Base-by-base conservation (phyloP, 2,113 vertebrate genomes). In the Psilopogon haemacephalus region DNA sequence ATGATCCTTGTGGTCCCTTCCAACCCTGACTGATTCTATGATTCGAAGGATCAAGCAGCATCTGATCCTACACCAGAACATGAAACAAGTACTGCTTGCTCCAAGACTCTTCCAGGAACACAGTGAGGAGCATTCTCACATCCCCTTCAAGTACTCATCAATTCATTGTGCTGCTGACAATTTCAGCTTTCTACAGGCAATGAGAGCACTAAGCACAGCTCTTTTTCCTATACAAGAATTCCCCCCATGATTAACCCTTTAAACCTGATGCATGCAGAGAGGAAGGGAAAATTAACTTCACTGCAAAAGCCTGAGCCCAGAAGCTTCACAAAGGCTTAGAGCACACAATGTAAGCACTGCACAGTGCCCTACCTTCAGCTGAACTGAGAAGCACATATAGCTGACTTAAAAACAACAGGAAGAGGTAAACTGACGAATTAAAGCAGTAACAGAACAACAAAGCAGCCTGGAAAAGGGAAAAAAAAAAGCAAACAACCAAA, bases 401-500 rank as follows among this genome's bases (percentile, higher is more conserved):
- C 69, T 60, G 63, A 90, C 71, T 91, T 88, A 28, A 81, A 84
- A 94, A 90, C n/a, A 93, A 89, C 83, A 93, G 84, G 79, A 95
- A 90, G 92, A 89, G 95, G 88, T 88, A 77, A 88, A 92, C 82
- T 89, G 93, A 44, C 28, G 3, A 91, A 92, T 94, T 94, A 72
- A 87, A 95, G 95, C 93, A 95, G 21, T 91, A 94, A 95, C 84
- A 11, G 48, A 90, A 85, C 95, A 95, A 79, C 69, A 93, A 95
- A 94, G 92, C 88, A 90, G 95, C 86, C 92, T 95, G 94, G 92
- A 95, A 90, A 91, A 80, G 77, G 74, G 90, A 91, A 95, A 89
- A 68, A 78, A 80, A 37, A 38, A 38, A 33, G 78, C 95, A 67
- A 81, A 8, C 46, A 12, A 48, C 9, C 21, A 38, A 40, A 35